phyloP scores from a whole-genome alignment of 2,888 invertebrate genomes.

The Heliconius cydno region DNA sequence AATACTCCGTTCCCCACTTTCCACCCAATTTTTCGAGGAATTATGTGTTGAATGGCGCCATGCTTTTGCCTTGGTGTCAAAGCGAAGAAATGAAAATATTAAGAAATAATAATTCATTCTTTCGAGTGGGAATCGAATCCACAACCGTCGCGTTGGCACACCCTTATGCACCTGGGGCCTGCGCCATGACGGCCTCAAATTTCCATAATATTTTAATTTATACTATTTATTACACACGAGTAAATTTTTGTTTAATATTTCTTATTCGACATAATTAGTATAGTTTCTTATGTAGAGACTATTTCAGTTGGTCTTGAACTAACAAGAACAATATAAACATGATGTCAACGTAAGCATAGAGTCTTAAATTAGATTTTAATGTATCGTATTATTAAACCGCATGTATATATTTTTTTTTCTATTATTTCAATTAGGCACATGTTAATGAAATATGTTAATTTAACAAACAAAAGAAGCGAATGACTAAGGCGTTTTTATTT shows the following conservation, averaged over 20 bases:
- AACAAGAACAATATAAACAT: constrained; percentile 2
- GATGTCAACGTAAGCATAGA: background rate
- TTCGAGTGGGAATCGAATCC: no score
- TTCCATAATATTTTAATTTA: background rate
- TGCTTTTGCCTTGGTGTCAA: no score
- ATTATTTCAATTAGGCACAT: background rate
- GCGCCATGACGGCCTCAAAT: no score
- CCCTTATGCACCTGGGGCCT: no score
- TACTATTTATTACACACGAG: background rate
- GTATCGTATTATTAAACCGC: no score
- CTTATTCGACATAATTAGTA: background rate
- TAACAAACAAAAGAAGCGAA: constrained; percentile 61
- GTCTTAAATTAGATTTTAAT: constrained; percentile 6
- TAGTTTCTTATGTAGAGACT: background rate
- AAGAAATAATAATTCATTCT: no score
- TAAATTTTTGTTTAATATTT: background rate
- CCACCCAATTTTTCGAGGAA: no score
- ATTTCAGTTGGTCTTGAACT: background rate
- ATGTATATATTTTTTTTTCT: background rate
- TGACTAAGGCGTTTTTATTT: constrained; percentile 58
- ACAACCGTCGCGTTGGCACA: no score
- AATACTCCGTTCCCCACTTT: no score
- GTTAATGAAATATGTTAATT: constrained; percentile 33
- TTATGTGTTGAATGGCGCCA: no score
- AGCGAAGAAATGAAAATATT: no score